Percentiles rank a stretch among this genome's conserved stretches.
These are phyloP conservation scores for Pseudochaenichthys georgianus DNA, from an alignment of 2,797 vertebrate genomes.

Conservation along the genomic window DNA sequence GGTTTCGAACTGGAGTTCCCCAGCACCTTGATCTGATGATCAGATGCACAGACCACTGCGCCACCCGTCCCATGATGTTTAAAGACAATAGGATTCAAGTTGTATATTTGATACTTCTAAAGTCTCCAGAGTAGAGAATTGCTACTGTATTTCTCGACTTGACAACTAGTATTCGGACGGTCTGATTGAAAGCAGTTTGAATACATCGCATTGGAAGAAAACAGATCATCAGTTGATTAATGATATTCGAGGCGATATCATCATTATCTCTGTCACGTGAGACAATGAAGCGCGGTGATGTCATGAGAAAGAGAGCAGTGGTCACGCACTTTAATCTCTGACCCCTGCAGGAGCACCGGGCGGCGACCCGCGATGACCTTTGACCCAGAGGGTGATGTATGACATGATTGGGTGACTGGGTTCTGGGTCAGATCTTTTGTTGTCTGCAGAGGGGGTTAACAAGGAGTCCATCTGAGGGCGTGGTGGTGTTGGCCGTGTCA, in stretches of 20 bases:
- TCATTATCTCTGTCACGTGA: neutral
- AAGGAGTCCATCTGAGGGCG: slow-evolving; percentile 39
- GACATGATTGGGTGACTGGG: slow-evolving; percentile 62
- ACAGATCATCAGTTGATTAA: neutral
- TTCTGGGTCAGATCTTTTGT: slow-evolving; percentile 73
- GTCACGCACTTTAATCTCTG: slow-evolving; percentile 66
- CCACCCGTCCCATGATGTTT: too few relatives aligned
- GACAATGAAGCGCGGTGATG: slow-evolving; percentile 37
- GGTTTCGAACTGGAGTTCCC: too few relatives aligned
- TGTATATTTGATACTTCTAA: too few relatives aligned
- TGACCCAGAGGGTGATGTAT: slow-evolving; percentile 56
- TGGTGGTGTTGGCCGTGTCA: slow-evolving; percentile 31
- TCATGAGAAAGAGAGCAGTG: slow-evolving; percentile 69
- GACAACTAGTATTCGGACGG: neutral
- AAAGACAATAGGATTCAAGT: too few relatives aligned
- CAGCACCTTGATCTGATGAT: too few relatives aligned
- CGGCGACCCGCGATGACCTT: slow-evolving; percentile 63
- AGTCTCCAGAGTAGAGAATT: neutral
- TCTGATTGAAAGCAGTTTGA: too few relatives aligned
- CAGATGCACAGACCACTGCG: too few relatives aligned
- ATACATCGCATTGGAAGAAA: too few relatives aligned
- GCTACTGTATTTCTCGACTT: neutral
- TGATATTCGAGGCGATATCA: neutral
- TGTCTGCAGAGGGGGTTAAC: slow-evolving; percentile 60
- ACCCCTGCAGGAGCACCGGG: slow-evolving; percentile 50